Evolutionary conservation across 2,797 vertebrate genomes (phyloP).

Genomic region (Graptemys geographica): DNA sequence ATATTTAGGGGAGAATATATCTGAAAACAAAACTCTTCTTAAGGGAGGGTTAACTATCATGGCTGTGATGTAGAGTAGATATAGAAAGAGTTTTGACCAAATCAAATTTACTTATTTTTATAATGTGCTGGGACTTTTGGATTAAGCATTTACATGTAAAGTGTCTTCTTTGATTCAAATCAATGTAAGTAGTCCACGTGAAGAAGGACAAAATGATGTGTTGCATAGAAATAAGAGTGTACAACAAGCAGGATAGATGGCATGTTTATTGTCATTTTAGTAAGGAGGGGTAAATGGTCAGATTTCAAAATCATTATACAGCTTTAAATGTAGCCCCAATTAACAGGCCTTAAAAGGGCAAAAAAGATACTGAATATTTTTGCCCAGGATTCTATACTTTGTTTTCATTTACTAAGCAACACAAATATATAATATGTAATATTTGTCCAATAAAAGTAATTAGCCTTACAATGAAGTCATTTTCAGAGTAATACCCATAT

Average conservation of each 20-base stretch:
- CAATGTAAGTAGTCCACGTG: not conserved
- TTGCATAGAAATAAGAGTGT: not conserved
- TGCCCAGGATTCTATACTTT: not conserved
- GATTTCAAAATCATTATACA: not conserved
- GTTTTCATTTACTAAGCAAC: not conserved
- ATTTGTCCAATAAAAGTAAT: not conserved
- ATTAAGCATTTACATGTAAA: constrained; percentile 25
- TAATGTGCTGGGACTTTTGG: constrained; percentile 22
- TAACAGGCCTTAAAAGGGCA: not conserved
- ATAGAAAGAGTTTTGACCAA: constrained; percentile 40
- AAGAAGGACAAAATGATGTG: not conserved
- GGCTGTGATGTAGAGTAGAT: constrained; percentile 16
- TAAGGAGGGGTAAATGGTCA: not conserved
- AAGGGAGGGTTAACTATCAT: constrained; percentile 36
- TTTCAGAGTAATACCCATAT: not conserved
- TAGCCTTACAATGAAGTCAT: not conserved
- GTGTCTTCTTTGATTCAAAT: not conserved
- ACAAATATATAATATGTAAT: not conserved
- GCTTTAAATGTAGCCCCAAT: not conserved
- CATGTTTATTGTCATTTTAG: not conserved
- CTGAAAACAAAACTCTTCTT: constrained; percentile 29
- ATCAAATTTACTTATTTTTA: constrained; percentile 27
- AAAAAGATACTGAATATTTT: not conserved
- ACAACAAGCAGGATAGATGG: not conserved
- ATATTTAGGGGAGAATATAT: not conserved